These are phyloP conservation scores for Stramonita haemastoma DNA, from an alignment of 2,888 invertebrate genomes.

Conservation along the genomic window DNA sequence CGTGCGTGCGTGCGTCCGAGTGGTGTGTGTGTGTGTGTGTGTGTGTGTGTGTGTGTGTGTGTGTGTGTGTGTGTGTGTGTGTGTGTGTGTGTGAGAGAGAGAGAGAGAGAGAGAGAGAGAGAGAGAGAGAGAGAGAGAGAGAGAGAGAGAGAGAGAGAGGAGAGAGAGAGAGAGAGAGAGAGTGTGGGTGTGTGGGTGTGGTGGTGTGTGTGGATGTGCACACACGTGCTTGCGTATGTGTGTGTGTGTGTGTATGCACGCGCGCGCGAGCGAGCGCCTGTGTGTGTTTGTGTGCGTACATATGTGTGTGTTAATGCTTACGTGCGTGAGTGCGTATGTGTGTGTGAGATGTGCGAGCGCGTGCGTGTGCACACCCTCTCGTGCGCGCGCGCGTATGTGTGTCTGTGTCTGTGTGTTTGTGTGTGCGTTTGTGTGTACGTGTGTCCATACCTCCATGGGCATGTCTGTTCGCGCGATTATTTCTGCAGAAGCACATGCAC, in stretches of 20 bases:
- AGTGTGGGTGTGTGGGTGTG: background rate
- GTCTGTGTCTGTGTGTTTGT: background rate
- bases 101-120: background rate
- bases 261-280: no score
- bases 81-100: background rate
- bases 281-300: no score
- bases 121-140: background rate
- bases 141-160: background rate
- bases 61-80: constrained; percentile 17
- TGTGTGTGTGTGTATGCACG: background rate
- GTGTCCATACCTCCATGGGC: no score
- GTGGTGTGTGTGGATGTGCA: background rate
- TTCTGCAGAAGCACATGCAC: no score
- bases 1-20: constrained; percentile 6
- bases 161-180: background rate
- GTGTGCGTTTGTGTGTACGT: no score
- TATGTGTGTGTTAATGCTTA: no score
- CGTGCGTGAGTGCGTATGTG: no score
- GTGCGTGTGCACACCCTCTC: no score
- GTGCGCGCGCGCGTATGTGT: constrained; percentile 6
- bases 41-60: constrained; percentile 22
- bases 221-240: background rate
- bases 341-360: background rate
- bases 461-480: background rate
- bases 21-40: no score